Percentiles rank a stretch among this genome's conserved stretches.
Evolutionary conservation across 2,113 vertebrate species (phyloP).

Genomic region (Silurus meridionalis): DNA sequence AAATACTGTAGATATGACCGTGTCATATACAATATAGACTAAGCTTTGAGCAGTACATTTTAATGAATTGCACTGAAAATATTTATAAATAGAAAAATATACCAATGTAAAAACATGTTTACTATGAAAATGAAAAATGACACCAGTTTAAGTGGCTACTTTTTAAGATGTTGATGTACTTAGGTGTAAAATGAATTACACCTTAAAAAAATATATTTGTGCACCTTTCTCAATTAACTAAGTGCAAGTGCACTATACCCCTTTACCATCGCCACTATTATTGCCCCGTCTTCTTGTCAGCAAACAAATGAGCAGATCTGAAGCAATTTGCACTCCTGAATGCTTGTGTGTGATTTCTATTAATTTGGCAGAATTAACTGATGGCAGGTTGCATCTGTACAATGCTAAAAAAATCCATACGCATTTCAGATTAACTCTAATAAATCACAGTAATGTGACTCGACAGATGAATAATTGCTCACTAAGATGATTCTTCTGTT

Average conservation of each 20-base stretch:
- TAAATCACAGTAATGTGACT: conserved; percentile 14
- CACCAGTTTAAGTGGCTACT: background rate
- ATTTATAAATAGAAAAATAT: background rate
- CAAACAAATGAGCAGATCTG: conserved; percentile 5
- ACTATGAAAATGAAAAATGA: background rate
- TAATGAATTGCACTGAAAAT: background rate
- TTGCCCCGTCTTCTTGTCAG: background rate
- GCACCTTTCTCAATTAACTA: background rate
- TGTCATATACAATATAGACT: background rate
- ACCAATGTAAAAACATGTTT: background rate
- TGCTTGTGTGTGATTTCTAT: background rate
- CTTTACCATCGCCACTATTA: no score
- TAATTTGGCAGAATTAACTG: background rate
- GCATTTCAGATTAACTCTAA: conserved; percentile 5
- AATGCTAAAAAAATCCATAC: conserved; percentile 25
- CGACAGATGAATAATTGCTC: conserved; percentile 9
- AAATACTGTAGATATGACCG: background rate
- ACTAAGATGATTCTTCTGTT: background rate
- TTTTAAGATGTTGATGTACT: background rate
- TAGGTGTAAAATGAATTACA: background rate
- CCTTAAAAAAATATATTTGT: background rate
- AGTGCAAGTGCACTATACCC: background rate
- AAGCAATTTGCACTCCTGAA: background rate
- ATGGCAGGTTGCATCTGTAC: background rate
- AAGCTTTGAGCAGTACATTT: background rate